phyloP scores from a whole-genome alignment of 2,797 vertebrate species.

The Sparidentex hasta region DNA sequence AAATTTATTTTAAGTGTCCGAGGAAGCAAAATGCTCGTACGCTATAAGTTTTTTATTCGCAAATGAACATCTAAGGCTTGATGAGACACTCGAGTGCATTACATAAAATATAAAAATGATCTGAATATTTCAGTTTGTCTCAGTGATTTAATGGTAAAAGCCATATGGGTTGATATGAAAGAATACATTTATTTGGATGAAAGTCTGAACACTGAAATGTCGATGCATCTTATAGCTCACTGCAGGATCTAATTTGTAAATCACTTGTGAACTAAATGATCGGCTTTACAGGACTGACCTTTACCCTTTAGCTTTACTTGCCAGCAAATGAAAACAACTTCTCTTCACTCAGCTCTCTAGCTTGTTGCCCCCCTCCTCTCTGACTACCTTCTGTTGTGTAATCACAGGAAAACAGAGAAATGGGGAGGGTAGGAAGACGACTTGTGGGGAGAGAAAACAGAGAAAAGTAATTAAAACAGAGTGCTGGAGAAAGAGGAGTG shows the following conservation, averaged over 20 bases:
- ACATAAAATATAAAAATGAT: neutral
- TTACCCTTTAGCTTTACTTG: slow-evolving; percentile 31
- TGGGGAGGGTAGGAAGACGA: slow-evolving; percentile 52
- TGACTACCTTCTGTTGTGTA: slow-evolving; percentile 56
- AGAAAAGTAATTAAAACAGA: slow-evolving; percentile 84
- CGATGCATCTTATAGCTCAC: neutral
- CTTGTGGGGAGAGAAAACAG: slow-evolving; percentile 54
- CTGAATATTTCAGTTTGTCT: neutral
- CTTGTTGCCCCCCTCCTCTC: slow-evolving; percentile 18
- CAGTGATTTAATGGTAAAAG: neutral
- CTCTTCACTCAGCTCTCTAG: slow-evolving; percentile 34
- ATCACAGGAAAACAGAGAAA: slow-evolving; percentile 69
- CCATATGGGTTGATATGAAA: neutral
- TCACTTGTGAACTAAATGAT: slow-evolving; percentile 45
- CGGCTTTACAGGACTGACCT: slow-evolving; percentile 49
- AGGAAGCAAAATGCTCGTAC: neutral
- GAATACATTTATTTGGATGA: neutral
- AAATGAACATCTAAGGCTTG: neutral
- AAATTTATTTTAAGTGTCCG: neutral
- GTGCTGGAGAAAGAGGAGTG: slow-evolving; percentile 64
- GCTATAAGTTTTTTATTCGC: neutral
- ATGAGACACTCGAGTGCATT: neutral
- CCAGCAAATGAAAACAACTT: slow-evolving; percentile 41
- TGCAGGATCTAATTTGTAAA: neutral
- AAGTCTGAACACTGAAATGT: neutral